Evolutionary conservation across 2,797 vertebrate species (phyloP).

Genomic region (Dermochelys coriacea): DNA sequence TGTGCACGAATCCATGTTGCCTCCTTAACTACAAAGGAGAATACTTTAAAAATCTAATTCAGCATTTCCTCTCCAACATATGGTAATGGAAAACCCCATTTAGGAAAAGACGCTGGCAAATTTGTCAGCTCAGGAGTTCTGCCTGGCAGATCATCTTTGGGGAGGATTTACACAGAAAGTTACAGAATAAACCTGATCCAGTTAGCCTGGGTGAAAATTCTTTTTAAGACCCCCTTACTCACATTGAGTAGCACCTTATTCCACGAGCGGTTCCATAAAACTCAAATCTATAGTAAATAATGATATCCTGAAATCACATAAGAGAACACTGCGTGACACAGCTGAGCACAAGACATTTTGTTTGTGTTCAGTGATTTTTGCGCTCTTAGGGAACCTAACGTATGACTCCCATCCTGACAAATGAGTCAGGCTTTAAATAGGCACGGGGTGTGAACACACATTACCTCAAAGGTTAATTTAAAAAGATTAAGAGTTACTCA

Average conservation of each 20-base stretch:
- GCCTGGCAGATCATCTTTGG: background rate
- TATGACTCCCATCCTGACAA: background rate
- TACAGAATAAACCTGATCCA: background rate
- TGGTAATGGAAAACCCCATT: background rate
- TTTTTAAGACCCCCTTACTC: slow-evolving; percentile 11
- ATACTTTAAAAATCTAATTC: background rate
- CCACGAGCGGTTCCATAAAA: background rate
- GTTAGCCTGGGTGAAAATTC: background rate
- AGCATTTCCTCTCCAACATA: background rate
- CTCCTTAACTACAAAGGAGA: background rate
- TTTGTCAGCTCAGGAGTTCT: background rate
- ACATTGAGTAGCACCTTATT: background rate
- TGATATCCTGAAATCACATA: rapidly evolving
- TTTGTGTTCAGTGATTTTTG: background rate
- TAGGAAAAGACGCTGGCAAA: background rate
- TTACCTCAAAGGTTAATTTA: background rate
- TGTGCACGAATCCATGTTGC: background rate
- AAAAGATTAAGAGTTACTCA: background rate
- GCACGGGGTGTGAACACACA: background rate
- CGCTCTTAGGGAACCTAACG: rapidly evolving
- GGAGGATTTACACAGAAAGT: background rate
- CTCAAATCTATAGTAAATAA: background rate
- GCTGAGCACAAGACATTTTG: background rate
- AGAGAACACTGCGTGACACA: rapidly evolving
- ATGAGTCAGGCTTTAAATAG: background rate